phyloP scores from a whole-genome alignment of 2,888 invertebrate species.

The Drosophila putrida region DNA sequence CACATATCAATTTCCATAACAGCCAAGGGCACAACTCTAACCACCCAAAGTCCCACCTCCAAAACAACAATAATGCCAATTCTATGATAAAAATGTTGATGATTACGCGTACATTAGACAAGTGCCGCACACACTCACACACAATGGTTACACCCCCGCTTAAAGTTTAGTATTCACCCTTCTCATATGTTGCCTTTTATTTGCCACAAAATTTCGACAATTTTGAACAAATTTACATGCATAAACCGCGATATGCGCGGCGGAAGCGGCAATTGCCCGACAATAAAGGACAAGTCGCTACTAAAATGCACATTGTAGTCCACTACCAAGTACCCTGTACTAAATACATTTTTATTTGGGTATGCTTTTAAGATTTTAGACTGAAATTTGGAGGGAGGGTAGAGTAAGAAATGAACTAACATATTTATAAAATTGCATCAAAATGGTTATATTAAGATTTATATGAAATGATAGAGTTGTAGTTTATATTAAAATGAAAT shows the following conservation, averaged over 20 bases:
- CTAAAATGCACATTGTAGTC: neutral
- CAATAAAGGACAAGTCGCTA: slow-evolving; percentile 63
- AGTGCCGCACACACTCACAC: slow-evolving; percentile 40
- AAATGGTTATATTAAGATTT: no score
- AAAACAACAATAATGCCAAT: slow-evolving; percentile 54
- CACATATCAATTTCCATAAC: slow-evolving; percentile 62
- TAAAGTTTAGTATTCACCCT: slow-evolving; percentile 11
- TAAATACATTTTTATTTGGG: neutral
- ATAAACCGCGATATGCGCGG: slow-evolving; percentile 72
- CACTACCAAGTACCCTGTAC: slow-evolving; percentile 18
- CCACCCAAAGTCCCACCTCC: slow-evolving; percentile 26
- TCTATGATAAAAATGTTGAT: slow-evolving; percentile 67
- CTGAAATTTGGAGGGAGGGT: neutral
- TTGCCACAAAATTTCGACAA: slow-evolving; percentile 82
- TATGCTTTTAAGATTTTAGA: neutral
- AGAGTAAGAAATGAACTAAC: neutral
- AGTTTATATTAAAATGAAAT: neutral
- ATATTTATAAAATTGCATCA: neutral
- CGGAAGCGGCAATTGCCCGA: slow-evolving; percentile 78
- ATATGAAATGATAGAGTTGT: no score
- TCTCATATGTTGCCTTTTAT: slow-evolving; percentile 60
- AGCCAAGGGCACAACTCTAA: slow-evolving; percentile 37
- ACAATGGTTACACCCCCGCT: slow-evolving; percentile 13
- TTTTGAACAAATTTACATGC: slow-evolving; percentile 82
- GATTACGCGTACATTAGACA: slow-evolving; percentile 78